A percentile compares a stretch with the other conserved stretches of the same genome.
Evolutionary conservation across 2,888 invertebrate species (phyloP).

Genomic region (Ophion ventricosus): DNA sequence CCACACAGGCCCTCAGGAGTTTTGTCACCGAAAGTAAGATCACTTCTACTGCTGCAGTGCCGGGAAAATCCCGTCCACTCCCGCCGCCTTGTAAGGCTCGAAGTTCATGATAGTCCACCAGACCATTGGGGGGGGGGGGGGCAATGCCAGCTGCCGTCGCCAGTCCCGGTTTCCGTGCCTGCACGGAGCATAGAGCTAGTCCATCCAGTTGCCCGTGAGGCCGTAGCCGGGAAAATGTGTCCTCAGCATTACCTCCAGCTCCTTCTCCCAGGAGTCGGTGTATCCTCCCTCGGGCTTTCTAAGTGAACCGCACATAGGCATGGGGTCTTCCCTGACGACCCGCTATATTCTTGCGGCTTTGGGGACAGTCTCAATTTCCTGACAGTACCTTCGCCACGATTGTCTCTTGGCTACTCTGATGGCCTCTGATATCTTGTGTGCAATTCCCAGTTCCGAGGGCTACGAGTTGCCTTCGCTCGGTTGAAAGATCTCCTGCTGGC

Average conservation of each 20-base stretch:
- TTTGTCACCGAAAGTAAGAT: slow-evolving; percentile 33
- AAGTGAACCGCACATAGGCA: not conserved
- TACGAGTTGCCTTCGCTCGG: not conserved
- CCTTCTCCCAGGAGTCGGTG: slow-evolving; percentile 6
- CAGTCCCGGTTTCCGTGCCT: slow-evolving; percentile 24
- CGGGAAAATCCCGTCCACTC: slow-evolving; percentile 35
- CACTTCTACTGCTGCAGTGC: not conserved
- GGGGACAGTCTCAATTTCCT: not conserved
- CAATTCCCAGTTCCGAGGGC: not conserved
- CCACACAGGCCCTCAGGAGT: slow-evolving; percentile 38
- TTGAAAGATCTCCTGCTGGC: not conserved
- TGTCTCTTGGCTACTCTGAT: not conserved
- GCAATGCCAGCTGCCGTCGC: not conserved
- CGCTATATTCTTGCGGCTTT: slow-evolving; percentile 34
- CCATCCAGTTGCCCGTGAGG: not conserved
- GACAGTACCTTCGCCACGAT: slow-evolving; percentile 26
- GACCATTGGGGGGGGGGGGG: not conserved
- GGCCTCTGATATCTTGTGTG: slow-evolving; percentile 8
- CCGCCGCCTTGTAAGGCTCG: slow-evolving; percentile 28
- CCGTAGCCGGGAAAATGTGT: slow-evolving; percentile 12
- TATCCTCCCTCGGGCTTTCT: not conserved
- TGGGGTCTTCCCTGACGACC: slow-evolving; percentile 17
- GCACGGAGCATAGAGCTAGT: not conserved
- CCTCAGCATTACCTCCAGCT: slow-evolving; percentile 4
- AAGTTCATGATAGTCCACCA: slow-evolving; percentile 21